phyloP scores from a whole-genome alignment of 2,113 vertebrate genomes.

The Muntiacus muntjak region DNA sequence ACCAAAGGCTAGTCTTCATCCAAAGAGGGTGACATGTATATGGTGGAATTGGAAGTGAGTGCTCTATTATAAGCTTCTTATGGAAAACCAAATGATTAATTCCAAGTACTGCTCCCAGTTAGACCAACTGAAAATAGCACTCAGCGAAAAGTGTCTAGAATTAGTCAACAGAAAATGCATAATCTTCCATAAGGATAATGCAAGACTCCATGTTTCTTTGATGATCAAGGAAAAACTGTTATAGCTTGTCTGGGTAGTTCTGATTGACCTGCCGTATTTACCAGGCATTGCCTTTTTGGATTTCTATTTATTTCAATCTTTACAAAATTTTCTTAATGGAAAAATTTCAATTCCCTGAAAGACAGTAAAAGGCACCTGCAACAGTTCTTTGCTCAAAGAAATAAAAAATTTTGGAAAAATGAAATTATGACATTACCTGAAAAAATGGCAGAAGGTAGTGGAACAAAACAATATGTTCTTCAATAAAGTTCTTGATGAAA shows the following conservation, averaged over 20 bases:
- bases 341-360: not conserved
- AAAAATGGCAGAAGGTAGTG: not conserved
- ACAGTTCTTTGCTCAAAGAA: not conserved
- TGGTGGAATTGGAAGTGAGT: not conserved
- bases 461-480: not conserved
- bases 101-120: not conserved
- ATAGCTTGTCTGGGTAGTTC: not conserved
- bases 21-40: not conserved
- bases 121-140: not conserved
- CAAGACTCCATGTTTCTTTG: not conserved
- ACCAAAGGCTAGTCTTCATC: not conserved
- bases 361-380: not conserved
- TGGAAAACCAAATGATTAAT: not conserved
- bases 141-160: not conserved
- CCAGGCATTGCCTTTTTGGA: not conserved
- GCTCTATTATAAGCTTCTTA: not conserved
- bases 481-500: not conserved
- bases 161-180: not conserved
- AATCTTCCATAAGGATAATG: not conserved
- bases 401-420: not conserved
- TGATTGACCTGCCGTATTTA: not conserved
- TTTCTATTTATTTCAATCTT: not conserved
- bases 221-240: not conserved
- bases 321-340: not conserved
- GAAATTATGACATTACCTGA: not conserved